Conservation (phyloP, 1,140 invertebrate genomes). For the Pseudomyrmex pallidus region DNA sequence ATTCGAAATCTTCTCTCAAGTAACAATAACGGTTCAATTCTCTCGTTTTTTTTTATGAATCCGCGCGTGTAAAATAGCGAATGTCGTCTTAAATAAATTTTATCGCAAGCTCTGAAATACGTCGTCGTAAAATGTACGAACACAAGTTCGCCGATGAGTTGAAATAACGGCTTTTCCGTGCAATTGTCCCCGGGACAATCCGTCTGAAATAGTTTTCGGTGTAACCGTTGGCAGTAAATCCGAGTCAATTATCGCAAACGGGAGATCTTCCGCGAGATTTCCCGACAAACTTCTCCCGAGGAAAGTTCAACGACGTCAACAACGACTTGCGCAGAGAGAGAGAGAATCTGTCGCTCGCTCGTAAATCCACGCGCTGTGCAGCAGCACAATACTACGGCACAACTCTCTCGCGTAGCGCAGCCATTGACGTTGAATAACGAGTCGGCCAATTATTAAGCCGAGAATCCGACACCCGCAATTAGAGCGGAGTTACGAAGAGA, state of each 20-base stretch:
- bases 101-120: background rate
- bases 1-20: background rate
- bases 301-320: constrained; percentile 33
- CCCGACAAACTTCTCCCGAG: constrained; percentile 2
- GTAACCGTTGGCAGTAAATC: constrained; percentile 7
- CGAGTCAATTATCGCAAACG: constrained; percentile 13
- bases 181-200: constrained; percentile 10
- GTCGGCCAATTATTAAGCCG: constrained; percentile 40
- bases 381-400: background rate
- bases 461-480: constrained; percentile 38
- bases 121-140: background rate
- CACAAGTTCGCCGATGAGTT: background rate
- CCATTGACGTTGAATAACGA: constrained; percentile 15
- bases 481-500: constrained; percentile 25
- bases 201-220: background rate
- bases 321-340: background rate
- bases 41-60: too few species aligned
- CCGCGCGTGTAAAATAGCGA: too few species aligned
- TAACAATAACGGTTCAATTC: too few species aligned
- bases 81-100: background rate
- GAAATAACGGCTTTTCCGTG: background rate
- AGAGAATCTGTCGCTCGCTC: constrained; percentile 11
- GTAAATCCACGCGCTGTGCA: constrained; percentile 6
- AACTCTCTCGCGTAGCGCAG: background rate
- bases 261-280: constrained; percentile 20